Base-by-base conservation (phyloP, 1,140 invertebrate genomes). In the Helicoverpa zea region DNA sequence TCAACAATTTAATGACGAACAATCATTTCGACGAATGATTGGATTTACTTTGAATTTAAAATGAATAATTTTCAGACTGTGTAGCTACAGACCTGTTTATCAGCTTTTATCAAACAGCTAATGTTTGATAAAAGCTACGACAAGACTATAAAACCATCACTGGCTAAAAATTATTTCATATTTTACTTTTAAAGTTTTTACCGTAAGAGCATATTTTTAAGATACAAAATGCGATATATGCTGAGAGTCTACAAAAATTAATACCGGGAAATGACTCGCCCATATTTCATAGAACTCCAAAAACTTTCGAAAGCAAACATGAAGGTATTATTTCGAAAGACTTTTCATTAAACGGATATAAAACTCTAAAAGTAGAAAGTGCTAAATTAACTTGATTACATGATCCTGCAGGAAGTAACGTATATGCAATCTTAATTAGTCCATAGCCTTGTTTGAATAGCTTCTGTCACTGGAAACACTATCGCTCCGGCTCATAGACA, bases 341-440 rank as follows among this genome's bases (percentile, higher is more conserved):
- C 23, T 23, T 23, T 23, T 23, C 23, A 2, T 23, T 23, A 1
- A 23, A 23, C 23, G 23, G 23, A 23, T 23, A 23, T 23, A 23
- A 23, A 23, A 23, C 23, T 23, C 2, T 23, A 2, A 23, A 23
- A 23, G 23, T 0, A 23, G 0, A 75, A 47, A 59, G 49, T 49
- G 18, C 4, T 11, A 13, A 16, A 30, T 47, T 59, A 75, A 23
- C 3, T 23, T 11, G 23, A 23, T 59, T 61, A 35, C n/a, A n/a
- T 10, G 64, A 76, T 63, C 7, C 35, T 12, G 18, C 5, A 63
- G n/a, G 43, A 18, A 14, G 10, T 11, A 7, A 29, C 30, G 16
- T 75, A 73, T 29, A 72, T 73, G 70, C 73, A 75, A 63, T 76
- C 74, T 59, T n/a, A 59, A 74, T 74, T 59, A 59, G 59, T 49